A percentile compares a stretch with the other conserved stretches of the same genome.
These are phyloP conservation scores for Nymphicus hollandicus DNA, from an alignment of 2,113 vertebrate species.

Conservation along the genomic window DNA sequence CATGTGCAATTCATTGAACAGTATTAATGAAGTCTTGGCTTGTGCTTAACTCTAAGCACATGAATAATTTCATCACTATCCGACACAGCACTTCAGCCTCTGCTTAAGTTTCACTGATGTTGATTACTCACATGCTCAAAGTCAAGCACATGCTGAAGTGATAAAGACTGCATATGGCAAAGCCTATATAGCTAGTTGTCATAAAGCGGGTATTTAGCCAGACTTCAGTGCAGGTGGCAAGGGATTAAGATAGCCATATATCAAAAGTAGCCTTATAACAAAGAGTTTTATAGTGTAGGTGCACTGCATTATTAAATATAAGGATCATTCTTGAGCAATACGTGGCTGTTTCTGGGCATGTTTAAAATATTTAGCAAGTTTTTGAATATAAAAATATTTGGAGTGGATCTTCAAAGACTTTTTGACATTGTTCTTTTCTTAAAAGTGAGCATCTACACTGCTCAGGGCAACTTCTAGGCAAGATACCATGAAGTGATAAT, in stretches of 20 bases:
- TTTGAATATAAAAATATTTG: slow-evolving; percentile 40
- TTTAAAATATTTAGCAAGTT: slow-evolving; percentile 62
- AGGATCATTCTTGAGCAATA: slow-evolving; percentile 14
- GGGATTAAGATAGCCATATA: slow-evolving; percentile 26
- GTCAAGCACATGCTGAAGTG: slow-evolving; percentile 54
- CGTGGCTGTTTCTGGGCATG: not conserved
- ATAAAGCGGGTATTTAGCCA: not conserved
- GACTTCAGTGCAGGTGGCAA: slow-evolving; percentile 47
- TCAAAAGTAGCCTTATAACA: slow-evolving; percentile 21
- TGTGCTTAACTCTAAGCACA: slow-evolving; percentile 40
- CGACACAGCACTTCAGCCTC: slow-evolving; percentile 40
- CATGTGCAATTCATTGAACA: not conserved
- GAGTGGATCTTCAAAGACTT: slow-evolving; percentile 65
- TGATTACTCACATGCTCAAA: slow-evolving; percentile 59
- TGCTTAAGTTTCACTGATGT: slow-evolving; percentile 49
- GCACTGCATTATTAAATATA: slow-evolving; percentile 40
- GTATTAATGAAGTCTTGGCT: slow-evolving; percentile 29
- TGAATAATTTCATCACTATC: slow-evolving; percentile 44
- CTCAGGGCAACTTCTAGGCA: slow-evolving; percentile 65
- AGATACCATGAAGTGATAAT: slow-evolving; percentile 60
- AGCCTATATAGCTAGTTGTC: slow-evolving; percentile 36
- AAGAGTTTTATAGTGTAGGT: slow-evolving; percentile 31
- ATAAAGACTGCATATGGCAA: slow-evolving; percentile 42
- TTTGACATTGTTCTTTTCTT: slow-evolving; percentile 65
- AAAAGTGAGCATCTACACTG: slow-evolving; percentile 48